Base-by-base conservation (phyloP, 2,113 vertebrate species). In the Perccottus glenii region DNA sequence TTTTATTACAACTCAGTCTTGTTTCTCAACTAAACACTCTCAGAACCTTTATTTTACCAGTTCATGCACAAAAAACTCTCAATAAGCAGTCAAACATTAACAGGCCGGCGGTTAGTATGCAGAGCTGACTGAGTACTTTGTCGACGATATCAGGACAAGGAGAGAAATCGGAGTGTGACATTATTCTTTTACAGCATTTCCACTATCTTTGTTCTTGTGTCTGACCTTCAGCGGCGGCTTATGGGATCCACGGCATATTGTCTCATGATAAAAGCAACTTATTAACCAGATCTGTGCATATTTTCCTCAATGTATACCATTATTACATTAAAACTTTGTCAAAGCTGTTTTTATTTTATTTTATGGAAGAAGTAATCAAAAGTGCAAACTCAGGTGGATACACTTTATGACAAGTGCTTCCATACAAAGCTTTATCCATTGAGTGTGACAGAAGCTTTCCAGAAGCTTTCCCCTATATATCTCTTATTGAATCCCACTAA, bases 131-230 rank as follows among this genome's bases (percentile, higher is more conserved):
- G 70, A 74, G 64, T 60, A 71, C 70, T 73, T 49, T 58, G 49
- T 46, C 60, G 15, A 3, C 44, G 58, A 38, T 16, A 61, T 56
- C 59, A 58, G 45, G 50, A 60, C 51, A 33, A 63, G 60, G 50
- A 40, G 64, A 77, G 57, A 64, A 75, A 69, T 38, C 44, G 11
- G 66, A 80, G 67, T 42, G 64, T 53, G 56, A 67, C 42, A 42
- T 52, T 70, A 36, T 77, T 78, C 75, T 78, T 83, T 42, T 43
- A 65, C 58, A 56, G 52, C 56, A 61, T 67, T 71, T 73, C 47
- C 44, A 0, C 51, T 65, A 73, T 76, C 77, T 70, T 47, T 70
- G 53, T 58, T 73, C 66, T 63, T 68, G 48, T 40, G 61, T 70
- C 53, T 56, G 65, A 82, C 74, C 70, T 82, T 35, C 67, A 77